A percentile compares a stretch with the other conserved stretches of the same genome.
Evolutionary conservation across 1,140 invertebrate species (phyloP).

Genomic region (Pachyrhynchus sulphureomaculatus): DNA sequence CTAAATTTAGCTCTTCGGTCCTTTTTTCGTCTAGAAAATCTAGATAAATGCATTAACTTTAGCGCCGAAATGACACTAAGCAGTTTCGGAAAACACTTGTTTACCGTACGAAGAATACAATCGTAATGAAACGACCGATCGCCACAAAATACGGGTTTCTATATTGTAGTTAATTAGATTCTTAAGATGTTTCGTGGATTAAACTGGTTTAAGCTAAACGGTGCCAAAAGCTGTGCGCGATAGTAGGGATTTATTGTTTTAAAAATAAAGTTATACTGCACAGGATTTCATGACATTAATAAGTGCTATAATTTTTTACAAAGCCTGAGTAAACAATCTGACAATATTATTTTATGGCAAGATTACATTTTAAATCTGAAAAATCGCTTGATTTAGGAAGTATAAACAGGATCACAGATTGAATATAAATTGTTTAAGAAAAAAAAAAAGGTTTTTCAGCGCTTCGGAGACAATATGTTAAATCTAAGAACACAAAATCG

Average conservation of each 20-base stretch:
- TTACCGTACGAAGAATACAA: slow-evolving; percentile 5
- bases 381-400: too few species aligned
- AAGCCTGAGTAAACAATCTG: too few species aligned
- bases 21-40: slow-evolving; percentile 17
- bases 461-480: too few species aligned
- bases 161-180: slow-evolving; percentile 10
- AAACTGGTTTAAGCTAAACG: slow-evolving; percentile 22
- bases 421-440: too few species aligned
- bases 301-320: too few species aligned
- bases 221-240: neutral
- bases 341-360: too few species aligned
- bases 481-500: too few species aligned
- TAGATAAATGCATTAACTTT: slow-evolving; percentile 28
- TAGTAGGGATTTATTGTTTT: slow-evolving; percentile 12
- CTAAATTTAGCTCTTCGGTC: slow-evolving; percentile 16
- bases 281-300: too few species aligned
- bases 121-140: neutral
- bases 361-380: too few species aligned
- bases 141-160: neutral
- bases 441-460: too few species aligned
- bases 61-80: slow-evolving; percentile 19
- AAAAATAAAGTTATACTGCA: slow-evolving; percentile 4
- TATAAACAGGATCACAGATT: too few species aligned
- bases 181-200: slow-evolving; percentile 6
- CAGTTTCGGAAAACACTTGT: slow-evolving; percentile 12